Evolutionary conservation across 2,888 invertebrate species (phyloP).

Genomic region (Caradrina kadenii): DNA sequence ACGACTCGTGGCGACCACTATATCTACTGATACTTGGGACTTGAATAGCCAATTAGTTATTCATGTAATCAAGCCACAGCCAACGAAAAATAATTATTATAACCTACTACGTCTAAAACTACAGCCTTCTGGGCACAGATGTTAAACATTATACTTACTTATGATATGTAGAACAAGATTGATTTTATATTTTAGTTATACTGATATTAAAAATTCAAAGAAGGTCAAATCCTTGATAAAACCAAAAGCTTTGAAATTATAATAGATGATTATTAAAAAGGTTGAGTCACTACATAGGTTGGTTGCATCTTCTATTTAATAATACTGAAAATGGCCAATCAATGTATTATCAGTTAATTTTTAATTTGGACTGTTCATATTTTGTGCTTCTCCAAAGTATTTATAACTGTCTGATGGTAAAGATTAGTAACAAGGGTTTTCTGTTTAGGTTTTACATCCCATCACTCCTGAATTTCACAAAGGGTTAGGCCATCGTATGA

Average conservation of each 20-base stretch:
- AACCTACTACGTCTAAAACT: background rate
- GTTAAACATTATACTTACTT: background rate
- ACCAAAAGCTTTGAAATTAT: slow-evolving; percentile 13
- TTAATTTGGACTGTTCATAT: background rate
- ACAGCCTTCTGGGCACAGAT: background rate
- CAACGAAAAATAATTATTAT: background rate
- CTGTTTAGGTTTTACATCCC: no score
- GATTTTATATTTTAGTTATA: background rate
- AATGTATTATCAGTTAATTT: background rate
- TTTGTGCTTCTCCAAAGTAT: background rate
- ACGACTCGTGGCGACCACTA: no score
- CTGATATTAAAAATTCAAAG: background rate
- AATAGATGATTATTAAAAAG: background rate
- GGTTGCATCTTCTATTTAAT: slow-evolving; percentile 5
- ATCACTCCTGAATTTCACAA: no score
- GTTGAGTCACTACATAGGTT: slow-evolving; percentile 13
- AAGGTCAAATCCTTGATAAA: background rate
- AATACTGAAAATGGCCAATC: slow-evolving; percentile 8
- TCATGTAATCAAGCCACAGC: background rate
- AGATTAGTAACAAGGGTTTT: background rate
- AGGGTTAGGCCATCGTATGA: no score
- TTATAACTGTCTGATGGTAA: background rate
- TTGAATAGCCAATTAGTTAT: background rate
- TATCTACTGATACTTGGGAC: background rate
- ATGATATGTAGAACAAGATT: background rate